These are phyloP conservation scores for Aphodius sticticus DNA, from an alignment of 2,888 invertebrate species.

Conservation along the genomic window DNA sequence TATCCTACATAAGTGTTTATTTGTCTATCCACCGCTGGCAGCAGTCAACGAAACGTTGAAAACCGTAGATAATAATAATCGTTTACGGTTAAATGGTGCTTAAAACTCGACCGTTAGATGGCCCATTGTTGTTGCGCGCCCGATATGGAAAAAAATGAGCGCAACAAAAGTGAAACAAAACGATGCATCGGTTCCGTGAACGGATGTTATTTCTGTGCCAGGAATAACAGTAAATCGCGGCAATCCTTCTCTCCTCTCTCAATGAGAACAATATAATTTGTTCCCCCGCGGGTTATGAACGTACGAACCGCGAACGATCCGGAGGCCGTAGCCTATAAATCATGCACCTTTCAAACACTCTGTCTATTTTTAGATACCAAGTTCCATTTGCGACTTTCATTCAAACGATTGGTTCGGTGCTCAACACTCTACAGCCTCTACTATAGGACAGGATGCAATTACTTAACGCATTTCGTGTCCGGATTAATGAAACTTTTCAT, in stretches of 20 bases:
- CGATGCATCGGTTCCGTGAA: not conserved
- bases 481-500: not conserved
- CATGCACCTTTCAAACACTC: not conserved
- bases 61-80: not conserved
- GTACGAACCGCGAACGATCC: not conserved
- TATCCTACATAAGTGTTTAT: not conserved
- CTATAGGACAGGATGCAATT: not conserved
- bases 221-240: not conserved
- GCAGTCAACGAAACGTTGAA: not conserved
- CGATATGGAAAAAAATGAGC: not conserved
- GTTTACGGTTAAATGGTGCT: not conserved
- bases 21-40: not conserved
- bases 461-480: not conserved
- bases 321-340: not conserved
- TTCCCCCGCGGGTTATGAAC: not conserved
- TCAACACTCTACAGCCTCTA: not conserved
- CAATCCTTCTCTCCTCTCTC: not conserved
- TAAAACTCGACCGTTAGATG: not conserved
- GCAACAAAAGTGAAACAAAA: slow-evolving; percentile 4
- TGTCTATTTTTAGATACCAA: not conserved
- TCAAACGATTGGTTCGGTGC: not conserved
- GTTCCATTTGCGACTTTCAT: not conserved
- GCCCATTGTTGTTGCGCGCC: not conserved
- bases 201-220: not conserved
- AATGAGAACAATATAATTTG: not conserved